Base-by-base conservation (phyloP, 1,140 invertebrate species). In the Gyrodactylus bullatarudis region DNA sequence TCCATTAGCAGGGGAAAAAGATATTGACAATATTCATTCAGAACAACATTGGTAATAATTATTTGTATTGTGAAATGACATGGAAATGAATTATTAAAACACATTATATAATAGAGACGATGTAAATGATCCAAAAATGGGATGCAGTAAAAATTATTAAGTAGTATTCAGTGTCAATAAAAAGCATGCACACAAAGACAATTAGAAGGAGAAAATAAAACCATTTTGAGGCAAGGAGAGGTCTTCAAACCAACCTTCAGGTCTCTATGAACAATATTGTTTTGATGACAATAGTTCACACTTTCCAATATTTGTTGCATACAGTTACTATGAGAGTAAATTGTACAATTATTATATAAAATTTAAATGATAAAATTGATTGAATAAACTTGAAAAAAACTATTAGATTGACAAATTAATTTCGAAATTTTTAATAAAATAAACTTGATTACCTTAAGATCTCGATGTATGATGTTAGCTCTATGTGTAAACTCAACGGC, bases 391-490 rank as follows among this genome's bases (percentile, higher is more conserved):
- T 54, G 34, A 54, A 54, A 54, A 54, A 69, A 54, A 8, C 8
- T n/a, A 54, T n/a, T 54, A 16, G 34, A 16, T n/a, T 54, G 8
- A 16, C 34, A 8, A 54, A 8, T 54, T n/a, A 54, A 16, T 16
- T 8, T 16, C 8, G n/a, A 54, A 54, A 8, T 54, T n/a, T 54
- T 54, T 54, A n/a, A n/a, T n/a, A 54, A 54, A 54, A 54, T 54
- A 54, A 54, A 54, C 8, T 54, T n/a, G n/a, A n/a, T 54, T 54
- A 74, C 72, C 72, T 74, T 74, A 19, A 74, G 19, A 73, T 95
- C 91, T 75, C 91, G 85, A 82, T 96, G 92, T 78, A 95, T 87
- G 78, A 95, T 93, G 34, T 73, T 73, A 25, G 16, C 2, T 2
- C 20, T 2, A 26, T 74, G 73, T 74, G 8, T 8, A 26, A 74